Evolutionary conservation across 1,140 invertebrate species (phyloP), one percentile per base, ranked within the genome.

Genomic region (Polyergus mexicanus): DNA sequence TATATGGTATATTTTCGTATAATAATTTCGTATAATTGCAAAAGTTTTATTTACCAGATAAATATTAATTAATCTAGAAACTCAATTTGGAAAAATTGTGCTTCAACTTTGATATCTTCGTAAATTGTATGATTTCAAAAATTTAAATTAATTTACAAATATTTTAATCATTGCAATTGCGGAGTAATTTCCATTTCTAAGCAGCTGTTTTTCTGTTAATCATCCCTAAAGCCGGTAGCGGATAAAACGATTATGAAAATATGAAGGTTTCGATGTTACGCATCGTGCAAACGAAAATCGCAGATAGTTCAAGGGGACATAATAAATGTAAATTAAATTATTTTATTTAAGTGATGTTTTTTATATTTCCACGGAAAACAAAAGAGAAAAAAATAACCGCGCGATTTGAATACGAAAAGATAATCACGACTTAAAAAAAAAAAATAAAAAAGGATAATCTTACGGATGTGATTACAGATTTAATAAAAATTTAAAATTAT

Each of bases 231-330:
- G 68, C 68, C 68, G 56, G 56, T 25, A 28, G 66, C 60, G 66
- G 56, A 3, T 60, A 60, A 83, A 74, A 62, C 54, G 44, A 25
- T 58, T 38, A 8, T 44, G 25, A 44, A 5, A 4, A 13, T 41
- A 54, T 10, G 5, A 10, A 60, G 13, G 72, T 11, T 22, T 66
- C 13, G 51, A 19, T 13, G 22, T 19, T 19, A 58, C 54, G 81
- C 32, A 75, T 10, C 81, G 44, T 84, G 81, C 81, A 77, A 84
- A 84, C 44, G 16, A 65, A 84, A 77, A 77, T 84, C 28, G 35
- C 19, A 22, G 16, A 38, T 74, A 38, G 54, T 28, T 10, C 71
- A 32, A 8, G 5, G 0, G 0, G 51, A 77, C 19, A 19, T 38
- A 44, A 60, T 44, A 16, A 19, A 32, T 62, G 28, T 38, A 28